Percentiles rank a stretch among this genome's conserved stretches.
Evolutionary conservation across 2,113 vertebrate genomes (phyloP).

Genomic region (Hemicordylus capensis): DNA sequence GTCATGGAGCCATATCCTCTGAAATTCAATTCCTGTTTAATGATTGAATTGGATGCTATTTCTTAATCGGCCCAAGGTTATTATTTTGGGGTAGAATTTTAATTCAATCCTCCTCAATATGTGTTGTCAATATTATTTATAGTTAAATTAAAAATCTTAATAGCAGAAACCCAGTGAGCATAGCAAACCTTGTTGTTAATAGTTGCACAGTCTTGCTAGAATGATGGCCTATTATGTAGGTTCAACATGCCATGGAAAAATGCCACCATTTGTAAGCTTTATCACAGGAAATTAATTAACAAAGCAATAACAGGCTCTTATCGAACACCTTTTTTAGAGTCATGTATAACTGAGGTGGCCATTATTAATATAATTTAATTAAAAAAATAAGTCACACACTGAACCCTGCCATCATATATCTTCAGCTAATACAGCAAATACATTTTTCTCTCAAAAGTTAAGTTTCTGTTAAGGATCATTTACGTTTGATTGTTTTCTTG

Average conservation of each 20-base stretch:
- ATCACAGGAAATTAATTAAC: slow-evolving; percentile 60
- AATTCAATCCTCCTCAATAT: slow-evolving; percentile 40
- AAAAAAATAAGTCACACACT: slow-evolving; percentile 32
- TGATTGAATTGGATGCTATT: slow-evolving; percentile 29
- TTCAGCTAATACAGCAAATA: slow-evolving; percentile 31
- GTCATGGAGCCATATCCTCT: slow-evolving; percentile 22
- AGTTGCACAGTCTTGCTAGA: slow-evolving; percentile 26
- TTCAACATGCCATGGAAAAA: slow-evolving; percentile 46
- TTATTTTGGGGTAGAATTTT: slow-evolving; percentile 36
- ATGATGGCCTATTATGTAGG: slow-evolving; percentile 41
- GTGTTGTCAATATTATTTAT: slow-evolving; percentile 57
- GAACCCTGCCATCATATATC: slow-evolving; percentile 1
- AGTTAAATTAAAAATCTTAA: slow-evolving; percentile 56
- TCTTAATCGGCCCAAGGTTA: slow-evolving; percentile 26
- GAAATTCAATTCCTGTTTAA: slow-evolving; percentile 40
- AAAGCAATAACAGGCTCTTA: slow-evolving; percentile 35
- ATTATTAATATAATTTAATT: slow-evolving; percentile 51
- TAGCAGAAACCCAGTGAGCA: slow-evolving; percentile 50
- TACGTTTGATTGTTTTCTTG: background rate
- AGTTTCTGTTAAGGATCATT: slow-evolving; percentile 5
- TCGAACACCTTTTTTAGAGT: slow-evolving; percentile 39
- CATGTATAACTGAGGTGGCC: slow-evolving; percentile 22
- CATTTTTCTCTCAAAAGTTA: slow-evolving; percentile 12
- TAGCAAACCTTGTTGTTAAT: slow-evolving; percentile 51
- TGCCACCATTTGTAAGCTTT: slow-evolving; percentile 47